Evolutionary conservation across 2,888 invertebrate species (phyloP).

Genomic region (Dilophus febrilis): DNA sequence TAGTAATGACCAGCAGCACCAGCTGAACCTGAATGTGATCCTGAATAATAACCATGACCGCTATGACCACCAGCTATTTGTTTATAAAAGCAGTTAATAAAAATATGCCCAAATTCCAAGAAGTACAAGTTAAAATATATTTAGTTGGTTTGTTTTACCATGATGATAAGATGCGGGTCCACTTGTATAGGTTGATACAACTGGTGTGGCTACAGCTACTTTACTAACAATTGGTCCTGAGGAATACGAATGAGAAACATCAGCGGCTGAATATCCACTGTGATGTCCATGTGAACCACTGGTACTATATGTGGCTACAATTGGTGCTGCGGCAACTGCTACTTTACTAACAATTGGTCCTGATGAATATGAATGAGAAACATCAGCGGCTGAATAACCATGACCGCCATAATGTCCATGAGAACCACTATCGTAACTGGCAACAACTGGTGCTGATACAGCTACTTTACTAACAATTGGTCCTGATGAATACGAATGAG

Average conservation of each 20-base stretch:
- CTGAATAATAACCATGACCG: too few species aligned
- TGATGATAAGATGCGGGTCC: not conserved
- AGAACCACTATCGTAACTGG: conserved; percentile 6
- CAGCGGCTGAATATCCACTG: conserved; percentile 1
- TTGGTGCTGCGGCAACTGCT: conserved; percentile 10
- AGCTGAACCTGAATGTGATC: too few species aligned
- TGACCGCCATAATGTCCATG: too few species aligned
- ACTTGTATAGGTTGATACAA: not conserved
- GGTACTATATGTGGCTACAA: conserved; percentile 8
- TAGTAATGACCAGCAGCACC: too few species aligned
- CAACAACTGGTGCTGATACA: conserved; percentile 10
- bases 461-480: conserved; percentile 4
- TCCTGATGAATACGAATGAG: conserved; percentile 5
- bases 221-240: conserved; percentile 7
- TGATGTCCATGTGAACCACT: conserved; percentile 2
- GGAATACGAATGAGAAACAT: not conserved
- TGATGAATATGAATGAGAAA: conserved; percentile 4
- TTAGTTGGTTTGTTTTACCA: too few species aligned
- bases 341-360: conserved; percentile 3
- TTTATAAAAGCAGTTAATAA: too few species aligned
- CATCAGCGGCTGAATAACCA: conserved; percentile 9
- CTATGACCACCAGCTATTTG: too few species aligned
- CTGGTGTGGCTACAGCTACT: too few species aligned
- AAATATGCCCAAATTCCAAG: too few species aligned
- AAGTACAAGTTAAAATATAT: too few species aligned